Conservation (phyloP, 1,140 invertebrate genomes). For the Brachionus manjavacas region DNA sequence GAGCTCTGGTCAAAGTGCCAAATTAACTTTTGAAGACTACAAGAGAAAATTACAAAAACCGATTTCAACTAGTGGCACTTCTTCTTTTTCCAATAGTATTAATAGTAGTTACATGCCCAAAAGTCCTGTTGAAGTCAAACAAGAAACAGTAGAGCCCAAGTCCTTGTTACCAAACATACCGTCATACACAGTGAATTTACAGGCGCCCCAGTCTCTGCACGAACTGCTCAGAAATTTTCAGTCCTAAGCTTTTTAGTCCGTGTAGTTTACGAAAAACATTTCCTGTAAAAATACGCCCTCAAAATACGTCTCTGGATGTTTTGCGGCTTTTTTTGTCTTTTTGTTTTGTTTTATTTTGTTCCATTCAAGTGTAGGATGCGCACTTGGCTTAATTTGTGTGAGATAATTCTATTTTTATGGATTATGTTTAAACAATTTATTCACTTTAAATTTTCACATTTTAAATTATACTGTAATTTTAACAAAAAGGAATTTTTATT, state of each 20-base stretch:
- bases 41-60: slow-evolving; percentile 31
- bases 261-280: not conserved
- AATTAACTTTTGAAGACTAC: slow-evolving; percentile 34
- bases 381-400: not conserved
- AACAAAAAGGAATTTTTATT: not conserved
- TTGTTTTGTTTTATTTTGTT: slow-evolving; percentile 2
- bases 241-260: slow-evolving; percentile 4
- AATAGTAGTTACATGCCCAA: not conserved
- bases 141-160: not conserved
- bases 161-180: slow-evolving; percentile 16
- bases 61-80: not conserved
- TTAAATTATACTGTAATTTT: not conserved
- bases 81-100: not conserved
- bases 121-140: not conserved
- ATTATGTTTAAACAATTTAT: not conserved
- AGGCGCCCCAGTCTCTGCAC: slow-evolving; percentile 35
- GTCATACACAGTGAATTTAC: slow-evolving; percentile 36
- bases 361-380: not conserved
- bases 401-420: not conserved
- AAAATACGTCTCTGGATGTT: not conserved
- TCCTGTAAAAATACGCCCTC: not conserved
- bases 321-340: not conserved
- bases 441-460: not conserved
- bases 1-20: not conserved
- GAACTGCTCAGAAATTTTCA: slow-evolving; percentile 40